These are phyloP conservation scores for Halesus radiatus DNA, from an alignment of 1,140 invertebrate genomes.

Conservation along the genomic window DNA sequence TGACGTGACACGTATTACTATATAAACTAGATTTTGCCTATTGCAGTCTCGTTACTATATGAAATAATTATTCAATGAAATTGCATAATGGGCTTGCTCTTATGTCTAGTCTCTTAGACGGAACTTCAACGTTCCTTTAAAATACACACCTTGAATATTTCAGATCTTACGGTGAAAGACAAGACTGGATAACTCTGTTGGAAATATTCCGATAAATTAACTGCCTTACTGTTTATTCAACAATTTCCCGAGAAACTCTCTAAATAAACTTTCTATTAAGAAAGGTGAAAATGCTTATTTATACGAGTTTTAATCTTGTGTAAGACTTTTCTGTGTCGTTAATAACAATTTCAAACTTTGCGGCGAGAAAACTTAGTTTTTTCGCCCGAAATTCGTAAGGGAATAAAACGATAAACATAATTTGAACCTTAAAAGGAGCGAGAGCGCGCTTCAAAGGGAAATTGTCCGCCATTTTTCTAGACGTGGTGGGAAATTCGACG, in stretches of 20 bases:
- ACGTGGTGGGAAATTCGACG: conserved; percentile 53
- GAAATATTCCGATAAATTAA: too few relatives aligned
- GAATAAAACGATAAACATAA: conserved; percentile 58
- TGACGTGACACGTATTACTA: too few relatives aligned
- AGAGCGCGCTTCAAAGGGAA: conserved; percentile 54
- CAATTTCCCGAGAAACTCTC: conserved; percentile 6
- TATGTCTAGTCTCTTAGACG: too few relatives aligned
- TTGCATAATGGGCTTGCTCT: too few relatives aligned
- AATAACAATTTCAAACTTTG: conserved; percentile 47
- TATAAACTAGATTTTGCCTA: too few relatives aligned
- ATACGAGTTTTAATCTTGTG: conserved; percentile 30
- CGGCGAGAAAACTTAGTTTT: conserved; percentile 55
- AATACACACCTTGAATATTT: too few relatives aligned
- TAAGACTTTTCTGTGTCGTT: conserved; percentile 42
- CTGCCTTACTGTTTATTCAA: not conserved
- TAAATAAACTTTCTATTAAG: not conserved
- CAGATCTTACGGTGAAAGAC: too few relatives aligned
- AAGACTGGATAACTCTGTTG: too few relatives aligned
- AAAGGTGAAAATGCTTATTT: conserved; percentile 38
- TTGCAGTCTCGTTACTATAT: too few relatives aligned
- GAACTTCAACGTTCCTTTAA: too few relatives aligned
- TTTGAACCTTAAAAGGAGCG: conserved; percentile 57
- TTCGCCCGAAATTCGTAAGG: conserved; percentile 54
- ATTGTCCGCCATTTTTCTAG: conserved; percentile 55
- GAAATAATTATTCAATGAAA: too few relatives aligned